Percentiles rank a stretch among this genome's conserved stretches.
These are phyloP conservation scores for Echiichthys vipera DNA, from an alignment of 2,797 vertebrate species.

Conservation along the genomic window DNA sequence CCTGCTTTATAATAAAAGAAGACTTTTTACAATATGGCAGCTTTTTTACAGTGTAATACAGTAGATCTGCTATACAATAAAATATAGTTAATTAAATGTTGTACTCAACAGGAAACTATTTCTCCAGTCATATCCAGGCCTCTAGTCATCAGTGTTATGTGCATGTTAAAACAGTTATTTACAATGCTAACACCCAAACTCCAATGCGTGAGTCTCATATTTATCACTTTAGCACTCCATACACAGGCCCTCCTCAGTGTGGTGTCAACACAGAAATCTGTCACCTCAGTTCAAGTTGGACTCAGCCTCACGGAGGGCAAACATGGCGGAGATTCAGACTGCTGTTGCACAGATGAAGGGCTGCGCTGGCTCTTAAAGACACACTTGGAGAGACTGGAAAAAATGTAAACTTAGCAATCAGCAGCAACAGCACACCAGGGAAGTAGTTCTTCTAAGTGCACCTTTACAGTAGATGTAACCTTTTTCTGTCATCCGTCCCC, in stretches of 20 bases:
- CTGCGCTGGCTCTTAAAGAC: constrained; percentile 17
- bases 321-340: constrained; percentile 41
- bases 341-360: constrained; percentile 46
- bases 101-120: background rate
- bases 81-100: background rate
- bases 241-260: constrained; percentile 3
- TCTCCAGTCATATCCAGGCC: constrained; percentile 3
- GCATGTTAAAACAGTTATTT: constrained; percentile 28
- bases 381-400: constrained; percentile 15
- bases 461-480: background rate
- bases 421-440: background rate
- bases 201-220: constrained; percentile 8
- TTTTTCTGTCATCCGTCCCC: background rate
- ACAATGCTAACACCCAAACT: constrained; percentile 39
- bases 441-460: background rate
- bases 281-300: constrained; percentile 31
- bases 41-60: no score
- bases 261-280: constrained; percentile 37
- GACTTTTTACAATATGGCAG: no score
- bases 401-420: no score
- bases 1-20: no score
- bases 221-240: constrained; percentile 23
- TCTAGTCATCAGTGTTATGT: background rate
- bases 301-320: background rate
- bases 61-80: background rate